Conservation (phyloP, 2,888 invertebrate species). For the Caradrina clavipalpis region DNA sequence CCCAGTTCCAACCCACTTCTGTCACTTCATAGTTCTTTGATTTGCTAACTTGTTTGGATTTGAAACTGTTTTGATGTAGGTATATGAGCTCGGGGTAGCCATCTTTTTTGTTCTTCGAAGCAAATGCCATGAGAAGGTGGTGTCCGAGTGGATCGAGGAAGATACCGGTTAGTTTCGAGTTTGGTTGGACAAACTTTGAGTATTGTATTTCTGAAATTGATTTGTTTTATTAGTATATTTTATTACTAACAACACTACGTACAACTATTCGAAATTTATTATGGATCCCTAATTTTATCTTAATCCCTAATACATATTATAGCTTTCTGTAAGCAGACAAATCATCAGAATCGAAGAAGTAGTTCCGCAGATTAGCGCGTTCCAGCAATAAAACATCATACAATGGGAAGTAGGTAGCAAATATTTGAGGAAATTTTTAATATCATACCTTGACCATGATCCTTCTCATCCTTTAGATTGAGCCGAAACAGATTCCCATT, state of each 20-base stretch:
- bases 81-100: constrained; percentile 94
- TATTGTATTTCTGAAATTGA: constrained; percentile 93
- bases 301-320: no score
- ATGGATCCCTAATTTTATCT: no score
- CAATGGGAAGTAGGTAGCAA: no score
- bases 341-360: no score
- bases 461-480: constrained; percentile 94
- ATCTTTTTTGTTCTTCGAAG: constrained; percentile 90
- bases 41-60: constrained; percentile 92
- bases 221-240: neutral
- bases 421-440: neutral
- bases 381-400: no score
- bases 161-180: constrained; percentile 92
- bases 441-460: constrained; percentile 93
- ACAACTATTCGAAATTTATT: no score
- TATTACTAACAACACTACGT: no score
- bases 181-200: constrained; percentile 91
- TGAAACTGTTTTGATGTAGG: constrained; percentile 94
- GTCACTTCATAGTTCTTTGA: constrained; percentile 96
- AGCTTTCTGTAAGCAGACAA: no score
- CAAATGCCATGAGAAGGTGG: constrained; percentile 95
- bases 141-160: constrained; percentile 97
- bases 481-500: constrained; percentile 95
- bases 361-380: no score
- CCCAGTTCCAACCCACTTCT: constrained; percentile 97